phyloP scores from a whole-genome alignment of 2,888 invertebrate genomes.

The Cephus sareptanus region DNA sequence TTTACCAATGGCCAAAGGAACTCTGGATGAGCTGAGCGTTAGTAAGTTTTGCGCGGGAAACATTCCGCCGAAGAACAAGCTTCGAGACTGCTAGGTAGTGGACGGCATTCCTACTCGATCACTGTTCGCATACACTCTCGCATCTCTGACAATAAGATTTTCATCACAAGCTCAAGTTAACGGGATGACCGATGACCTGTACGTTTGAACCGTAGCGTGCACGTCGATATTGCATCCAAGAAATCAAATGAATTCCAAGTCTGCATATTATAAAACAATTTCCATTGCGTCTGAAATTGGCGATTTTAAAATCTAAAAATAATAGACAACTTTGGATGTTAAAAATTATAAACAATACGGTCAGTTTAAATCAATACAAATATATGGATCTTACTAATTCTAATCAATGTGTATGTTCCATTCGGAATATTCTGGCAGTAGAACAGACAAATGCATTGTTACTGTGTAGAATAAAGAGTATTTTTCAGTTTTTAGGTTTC shows the following conservation, averaged over 20 bases:
- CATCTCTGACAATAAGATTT: neutral
- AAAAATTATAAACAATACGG: neutral
- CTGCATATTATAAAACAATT: neutral
- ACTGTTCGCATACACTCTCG: slow-evolving; percentile 13
- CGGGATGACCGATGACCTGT: neutral
- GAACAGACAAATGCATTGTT: neutral
- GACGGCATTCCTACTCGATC: slow-evolving; percentile 32
- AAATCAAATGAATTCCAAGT: neutral
- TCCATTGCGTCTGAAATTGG: neutral
- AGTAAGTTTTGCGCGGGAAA: slow-evolving; percentile 38
- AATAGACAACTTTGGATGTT: neutral
- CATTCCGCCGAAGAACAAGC: slow-evolving; percentile 14
- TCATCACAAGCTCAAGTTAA: neutral
- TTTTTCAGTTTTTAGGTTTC: neutral
- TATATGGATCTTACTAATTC: neutral
- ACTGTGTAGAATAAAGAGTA: neutral
- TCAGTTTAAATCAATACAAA: neutral
- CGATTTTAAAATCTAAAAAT: neutral
- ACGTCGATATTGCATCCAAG: neutral
- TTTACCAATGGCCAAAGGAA: slow-evolving; percentile 17
- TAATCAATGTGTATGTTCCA: neutral
- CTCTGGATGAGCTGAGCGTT: slow-evolving; percentile 27
- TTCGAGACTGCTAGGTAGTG: slow-evolving; percentile 17
- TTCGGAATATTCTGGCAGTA: neutral
- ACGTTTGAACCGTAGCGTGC: neutral